Evolutionary conservation across 2,113 vertebrate genomes (phyloP).

Genomic region (Pangasianodon gigas): DNA sequence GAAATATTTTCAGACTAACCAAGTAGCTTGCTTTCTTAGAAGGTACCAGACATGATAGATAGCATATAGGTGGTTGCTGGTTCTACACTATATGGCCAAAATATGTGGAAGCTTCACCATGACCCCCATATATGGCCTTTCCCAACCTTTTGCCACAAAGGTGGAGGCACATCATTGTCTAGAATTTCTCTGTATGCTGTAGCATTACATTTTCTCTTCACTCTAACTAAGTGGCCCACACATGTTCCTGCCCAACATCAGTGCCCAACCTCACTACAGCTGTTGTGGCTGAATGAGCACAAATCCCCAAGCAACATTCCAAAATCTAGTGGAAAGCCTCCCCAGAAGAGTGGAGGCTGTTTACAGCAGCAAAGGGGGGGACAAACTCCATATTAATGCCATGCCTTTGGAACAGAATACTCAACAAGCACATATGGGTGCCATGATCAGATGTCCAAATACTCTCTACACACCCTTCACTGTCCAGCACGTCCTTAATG

Average conservation of each 20-base stretch:
- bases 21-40: not conserved
- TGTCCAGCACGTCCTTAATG: constrained; percentile 98
- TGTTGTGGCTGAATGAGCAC: not conserved
- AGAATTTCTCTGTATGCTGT: no score
- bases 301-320: not conserved
- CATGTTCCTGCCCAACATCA: no score
- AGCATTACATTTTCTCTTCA: no score
- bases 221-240: no score
- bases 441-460: not conserved
- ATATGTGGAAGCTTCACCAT: not conserved
- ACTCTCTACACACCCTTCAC: constrained; percentile 83
- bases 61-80: not conserved
- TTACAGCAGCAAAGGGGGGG: not conserved
- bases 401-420: not conserved
- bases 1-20: not conserved
- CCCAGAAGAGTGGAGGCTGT: not conserved
- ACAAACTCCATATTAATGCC: not conserved
- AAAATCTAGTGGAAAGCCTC: not conserved
- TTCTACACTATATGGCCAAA: not conserved
- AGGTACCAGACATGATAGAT: not conserved
- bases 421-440: not conserved
- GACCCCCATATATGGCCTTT: not conserved
- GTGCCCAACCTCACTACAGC: not conserved
- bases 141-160: not conserved
- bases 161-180: no score